Evolutionary conservation across 1,140 invertebrate species (phyloP).

Genomic region (Euura lappo): DNA sequence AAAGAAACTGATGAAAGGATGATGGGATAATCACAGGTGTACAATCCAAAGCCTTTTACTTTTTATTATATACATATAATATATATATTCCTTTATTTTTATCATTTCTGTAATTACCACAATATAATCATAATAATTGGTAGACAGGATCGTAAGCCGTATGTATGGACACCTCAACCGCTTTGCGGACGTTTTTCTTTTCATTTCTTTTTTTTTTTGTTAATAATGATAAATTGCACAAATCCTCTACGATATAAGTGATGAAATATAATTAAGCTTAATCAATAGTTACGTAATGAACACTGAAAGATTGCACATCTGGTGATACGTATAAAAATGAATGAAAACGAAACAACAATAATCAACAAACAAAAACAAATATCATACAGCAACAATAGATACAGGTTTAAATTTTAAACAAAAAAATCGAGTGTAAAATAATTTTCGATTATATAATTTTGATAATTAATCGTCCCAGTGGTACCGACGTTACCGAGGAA

Average conservation of each 20-base stretch:
- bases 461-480: too few relatives aligned
- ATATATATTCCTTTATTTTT: neutral
- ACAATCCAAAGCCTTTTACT: neutral
- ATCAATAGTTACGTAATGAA: conserved; percentile 16
- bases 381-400: conserved; percentile 36
- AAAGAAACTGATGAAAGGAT: neutral
- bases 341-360: conserved; percentile 25
- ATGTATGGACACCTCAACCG: neutral
- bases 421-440: neutral
- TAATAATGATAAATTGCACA: neutral
- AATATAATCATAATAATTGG: conserved; percentile 30
- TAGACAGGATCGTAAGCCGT: conserved; percentile 31
- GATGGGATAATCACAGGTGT: neutral
- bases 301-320: conserved; percentile 36
- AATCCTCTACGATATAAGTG: conserved; percentile 38
- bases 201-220: neutral
- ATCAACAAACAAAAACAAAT: conserved; percentile 34
- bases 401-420: conserved; percentile 17
- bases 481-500: neutral
- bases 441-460: too few relatives aligned
- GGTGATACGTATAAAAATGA: conserved; percentile 15
- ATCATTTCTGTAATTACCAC: neutral
- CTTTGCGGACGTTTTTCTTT: too few relatives aligned
- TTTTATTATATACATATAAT: neutral
- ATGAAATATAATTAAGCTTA: conserved; percentile 32